Evolutionary conservation across 2,888 invertebrate genomes (phyloP), one percentile per base, ranked within the genome.

Genomic region (Mimachlamys varia): DNA sequence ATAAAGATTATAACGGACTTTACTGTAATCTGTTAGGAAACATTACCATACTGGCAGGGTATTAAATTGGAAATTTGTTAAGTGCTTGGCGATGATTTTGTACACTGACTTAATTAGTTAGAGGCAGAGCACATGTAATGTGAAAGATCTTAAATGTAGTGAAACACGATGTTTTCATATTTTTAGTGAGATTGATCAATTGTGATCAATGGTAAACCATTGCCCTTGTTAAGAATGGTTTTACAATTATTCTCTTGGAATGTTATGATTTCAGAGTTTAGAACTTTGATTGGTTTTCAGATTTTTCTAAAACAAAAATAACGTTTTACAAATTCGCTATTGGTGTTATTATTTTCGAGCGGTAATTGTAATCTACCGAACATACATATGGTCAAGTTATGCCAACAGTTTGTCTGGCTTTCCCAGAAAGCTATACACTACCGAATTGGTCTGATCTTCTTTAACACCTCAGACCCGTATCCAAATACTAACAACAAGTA

Each of bases 381-480:
- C 76, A 33, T 76, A 76, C 33, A 33, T 76, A 76, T 76, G 76
- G 76, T 76, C 33, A 76, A 76, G 76, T 76, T 76, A 76, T 76
- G 76, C 76, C 76, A 76, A 76, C 76, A 76, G 15, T 76, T 76
- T 76, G 76, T 76, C 76, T 76, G 13, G 33, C 76, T 76, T 76
- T 12, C 44, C 27, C 33, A 4, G 76, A 33, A 76, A 27, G 76
- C 33, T 76, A 76, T 12, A 76, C 13, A 76, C 76, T 76, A 76
- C 76, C 76, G 76, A 76, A 76, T 76, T 76, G 27, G 33, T 76
- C 76, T 76, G 76, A 76, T 76, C 27, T 44, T 44, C 44, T 27
- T 76, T 76, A 76, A 76, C 76, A 76, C 27, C 76, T 76, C 76
- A 76, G 76, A 76, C 76, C 5, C 15, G 27, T 76, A 76, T 22